phyloP scores from a whole-genome alignment of 2,888 invertebrate species.

The Salpingus planirostris region DNA sequence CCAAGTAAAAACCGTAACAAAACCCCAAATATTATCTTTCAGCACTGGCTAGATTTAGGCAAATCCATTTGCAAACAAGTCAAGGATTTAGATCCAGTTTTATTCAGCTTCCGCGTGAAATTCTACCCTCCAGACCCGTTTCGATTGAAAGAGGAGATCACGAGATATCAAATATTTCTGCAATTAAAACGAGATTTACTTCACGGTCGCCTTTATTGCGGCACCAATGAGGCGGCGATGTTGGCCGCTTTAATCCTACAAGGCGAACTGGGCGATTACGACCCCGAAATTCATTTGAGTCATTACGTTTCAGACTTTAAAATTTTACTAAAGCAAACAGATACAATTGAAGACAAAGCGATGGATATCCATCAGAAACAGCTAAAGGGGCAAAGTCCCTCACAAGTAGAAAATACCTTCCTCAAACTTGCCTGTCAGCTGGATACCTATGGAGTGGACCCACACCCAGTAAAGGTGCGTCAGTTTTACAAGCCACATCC shows the following conservation, averaged over 20 bases:
- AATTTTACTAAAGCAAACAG: slow-evolving; percentile 85
- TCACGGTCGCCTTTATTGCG: slow-evolving; percentile 90
- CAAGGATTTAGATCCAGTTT: slow-evolving; percentile 84
- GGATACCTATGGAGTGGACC: slow-evolving; percentile 96
- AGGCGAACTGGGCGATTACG: slow-evolving; percentile 92
- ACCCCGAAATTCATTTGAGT: slow-evolving; percentile 76
- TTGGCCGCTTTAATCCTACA: slow-evolving; percentile 88
- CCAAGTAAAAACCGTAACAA: slow-evolving; percentile 5
- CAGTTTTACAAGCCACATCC: slow-evolving; percentile 1
- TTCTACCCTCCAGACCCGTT: slow-evolving; percentile 95
- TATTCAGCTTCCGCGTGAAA: slow-evolving; percentile 94
- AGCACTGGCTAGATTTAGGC: slow-evolving; percentile 92
- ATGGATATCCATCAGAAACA: slow-evolving; percentile 85
- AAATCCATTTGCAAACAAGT: slow-evolving; percentile 87
- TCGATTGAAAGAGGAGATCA: slow-evolving; percentile 86
- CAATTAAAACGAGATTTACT: slow-evolving; percentile 90
- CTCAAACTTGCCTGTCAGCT: slow-evolving; percentile 83
- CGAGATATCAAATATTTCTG: slow-evolving; percentile 88
- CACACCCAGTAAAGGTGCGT: slow-evolving; percentile 89
- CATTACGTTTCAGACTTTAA: slow-evolving; percentile 89
- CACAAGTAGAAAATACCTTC: slow-evolving; percentile 83
- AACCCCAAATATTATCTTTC: too few relatives aligned
- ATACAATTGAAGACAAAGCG: slow-evolving; percentile 84
- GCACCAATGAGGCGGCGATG: slow-evolving; percentile 79
- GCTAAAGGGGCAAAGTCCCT: slow-evolving; percentile 76